phyloP scores from a whole-genome alignment of 1,140 invertebrate species.

The Solenopsis fugax region DNA sequence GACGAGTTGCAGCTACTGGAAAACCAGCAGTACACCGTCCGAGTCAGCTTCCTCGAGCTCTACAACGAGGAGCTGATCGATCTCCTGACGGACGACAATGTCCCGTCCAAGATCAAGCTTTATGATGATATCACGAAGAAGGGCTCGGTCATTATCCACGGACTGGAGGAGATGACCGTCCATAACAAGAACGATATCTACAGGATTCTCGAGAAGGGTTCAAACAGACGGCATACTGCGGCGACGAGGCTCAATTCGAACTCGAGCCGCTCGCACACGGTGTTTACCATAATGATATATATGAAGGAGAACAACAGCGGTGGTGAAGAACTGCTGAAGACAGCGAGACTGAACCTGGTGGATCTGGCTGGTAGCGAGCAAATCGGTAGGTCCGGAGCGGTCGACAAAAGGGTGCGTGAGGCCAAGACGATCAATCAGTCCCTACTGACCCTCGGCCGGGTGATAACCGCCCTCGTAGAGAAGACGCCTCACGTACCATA shows the following conservation, averaged over 20 bases:
- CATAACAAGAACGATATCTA: constrained; percentile 97
- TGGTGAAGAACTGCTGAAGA: constrained; percentile 97
- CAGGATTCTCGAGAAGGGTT: constrained; percentile 94
- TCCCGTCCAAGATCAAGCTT: constrained; percentile 92
- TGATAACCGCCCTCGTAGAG: constrained; percentile 98
- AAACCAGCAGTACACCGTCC: constrained; percentile 94
- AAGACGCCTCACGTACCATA: constrained; percentile 95
- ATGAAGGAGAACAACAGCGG: constrained; percentile 96
- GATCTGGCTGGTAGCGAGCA: constrained; percentile 99
- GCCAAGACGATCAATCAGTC: constrained; percentile 98
- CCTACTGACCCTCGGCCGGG: constrained; percentile 96
- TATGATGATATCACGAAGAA: constrained; percentile 93
- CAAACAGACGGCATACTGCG: constrained; percentile 95
- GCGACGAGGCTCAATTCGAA: constrained; percentile 97
- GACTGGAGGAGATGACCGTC: constrained; percentile 96
- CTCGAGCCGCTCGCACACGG: constrained; percentile 97
- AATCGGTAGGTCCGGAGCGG: constrained; percentile 96
- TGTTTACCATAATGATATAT: constrained; percentile 98
- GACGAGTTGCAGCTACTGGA: constrained; percentile 91
- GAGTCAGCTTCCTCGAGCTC: constrained; percentile 98
- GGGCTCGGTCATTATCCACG: constrained; percentile 97
- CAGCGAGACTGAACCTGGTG: constrained; percentile 97
- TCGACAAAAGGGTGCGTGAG: constrained; percentile 96
- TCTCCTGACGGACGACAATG: constrained; percentile 91
- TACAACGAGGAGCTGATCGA: constrained; percentile 99